Conservation (phyloP, 1,140 invertebrate genomes). For the Babylonia areolata region DNA sequence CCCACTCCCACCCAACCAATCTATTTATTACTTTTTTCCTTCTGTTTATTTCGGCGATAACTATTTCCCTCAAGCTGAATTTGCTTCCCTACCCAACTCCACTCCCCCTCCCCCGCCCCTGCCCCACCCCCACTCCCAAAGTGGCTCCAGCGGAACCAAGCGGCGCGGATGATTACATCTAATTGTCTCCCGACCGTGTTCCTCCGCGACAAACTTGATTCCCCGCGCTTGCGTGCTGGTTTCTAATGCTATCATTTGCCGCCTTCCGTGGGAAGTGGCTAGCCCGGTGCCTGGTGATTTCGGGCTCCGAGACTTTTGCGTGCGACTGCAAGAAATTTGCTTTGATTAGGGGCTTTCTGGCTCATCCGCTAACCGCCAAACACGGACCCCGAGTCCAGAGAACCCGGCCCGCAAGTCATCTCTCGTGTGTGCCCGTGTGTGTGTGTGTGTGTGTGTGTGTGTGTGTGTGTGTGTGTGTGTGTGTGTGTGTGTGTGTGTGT, state of each 20-base stretch:
- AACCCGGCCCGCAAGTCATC: not conserved
- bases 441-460: not conserved
- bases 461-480: not conserved
- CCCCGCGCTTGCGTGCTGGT: not conserved
- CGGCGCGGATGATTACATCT: conserved; percentile 30
- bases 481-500: too few species aligned
- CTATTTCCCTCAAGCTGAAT: not conserved
- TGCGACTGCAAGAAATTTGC: too few species aligned
- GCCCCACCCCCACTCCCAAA: not conserved
- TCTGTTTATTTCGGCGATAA: not conserved
- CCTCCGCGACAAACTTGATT: not conserved
- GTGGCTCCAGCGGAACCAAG: conserved; percentile 3
- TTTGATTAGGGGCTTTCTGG: conserved; percentile 32
- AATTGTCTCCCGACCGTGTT: conserved; percentile 28
- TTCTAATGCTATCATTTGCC: conserved; percentile 24
- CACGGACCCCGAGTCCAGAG: too few species aligned
- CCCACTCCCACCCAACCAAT: too few species aligned
- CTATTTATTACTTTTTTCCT: not conserved
- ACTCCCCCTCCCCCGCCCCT: not conserved
- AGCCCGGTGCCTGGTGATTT: too few species aligned
- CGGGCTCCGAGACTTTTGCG: too few species aligned
- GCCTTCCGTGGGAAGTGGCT: not conserved
- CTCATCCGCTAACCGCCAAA: conserved; percentile 32
- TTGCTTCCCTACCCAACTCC: not conserved
- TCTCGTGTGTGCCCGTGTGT: not conserved